phyloP scores from a whole-genome alignment of 2,113 vertebrate genomes.

The Cyphomyrus discorhynchus region DNA sequence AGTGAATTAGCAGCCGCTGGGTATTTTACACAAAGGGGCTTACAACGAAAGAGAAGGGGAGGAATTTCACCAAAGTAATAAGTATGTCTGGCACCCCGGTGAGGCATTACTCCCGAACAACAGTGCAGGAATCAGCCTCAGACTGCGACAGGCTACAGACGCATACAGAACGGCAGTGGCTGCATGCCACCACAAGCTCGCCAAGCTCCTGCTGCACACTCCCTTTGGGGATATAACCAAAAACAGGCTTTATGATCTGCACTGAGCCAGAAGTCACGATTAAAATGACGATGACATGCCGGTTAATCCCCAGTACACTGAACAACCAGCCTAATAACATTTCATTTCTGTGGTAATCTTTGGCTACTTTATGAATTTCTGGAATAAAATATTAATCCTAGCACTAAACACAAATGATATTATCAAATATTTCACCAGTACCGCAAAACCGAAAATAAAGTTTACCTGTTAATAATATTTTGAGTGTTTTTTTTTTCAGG shows the following conservation, averaged over 20 bases:
- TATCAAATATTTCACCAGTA: background rate
- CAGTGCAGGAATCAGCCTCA: background rate
- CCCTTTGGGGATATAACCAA: background rate
- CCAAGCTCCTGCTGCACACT: background rate
- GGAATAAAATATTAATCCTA: conserved; percentile 1
- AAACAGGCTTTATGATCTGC: background rate
- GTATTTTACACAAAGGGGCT: background rate
- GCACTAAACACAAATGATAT: background rate
- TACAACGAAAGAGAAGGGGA: background rate
- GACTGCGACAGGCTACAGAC: background rate
- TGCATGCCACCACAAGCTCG: background rate
- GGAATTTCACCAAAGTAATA: background rate
- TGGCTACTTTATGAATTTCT: background rate
- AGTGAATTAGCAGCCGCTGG: background rate
- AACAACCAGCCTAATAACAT: background rate
- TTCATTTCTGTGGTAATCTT: background rate
- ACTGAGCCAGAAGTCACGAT: background rate
- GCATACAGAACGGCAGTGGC: background rate
- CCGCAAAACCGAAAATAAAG: background rate
- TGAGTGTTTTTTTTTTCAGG: background rate
- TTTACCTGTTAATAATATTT: background rate
- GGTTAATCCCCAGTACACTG: background rate
- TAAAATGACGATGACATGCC: background rate
- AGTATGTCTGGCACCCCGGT: background rate
- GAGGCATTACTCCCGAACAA: background rate